Conservation (phyloP, 2,888 invertebrate species). For the Aphrophora alni region DNA sequence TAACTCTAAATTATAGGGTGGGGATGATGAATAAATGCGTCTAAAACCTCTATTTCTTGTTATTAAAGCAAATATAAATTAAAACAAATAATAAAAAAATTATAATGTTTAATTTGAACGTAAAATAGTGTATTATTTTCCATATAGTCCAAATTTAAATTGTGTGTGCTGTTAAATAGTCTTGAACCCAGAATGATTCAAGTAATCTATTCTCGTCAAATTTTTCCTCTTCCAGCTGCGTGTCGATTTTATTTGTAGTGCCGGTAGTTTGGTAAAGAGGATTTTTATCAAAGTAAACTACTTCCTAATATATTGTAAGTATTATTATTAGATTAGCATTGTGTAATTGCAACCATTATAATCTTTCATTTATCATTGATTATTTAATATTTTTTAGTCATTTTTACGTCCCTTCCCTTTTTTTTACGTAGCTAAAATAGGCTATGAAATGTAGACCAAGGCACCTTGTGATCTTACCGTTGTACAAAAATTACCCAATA, state of each 20-base stretch:
- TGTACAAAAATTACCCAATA: neutral
- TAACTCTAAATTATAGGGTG: neutral
- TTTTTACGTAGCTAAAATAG: neutral
- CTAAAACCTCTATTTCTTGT: neutral
- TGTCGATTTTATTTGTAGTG: slow-evolving; percentile 32
- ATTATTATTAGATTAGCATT: neutral
- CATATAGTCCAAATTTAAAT: neutral
- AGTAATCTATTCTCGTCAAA: neutral
- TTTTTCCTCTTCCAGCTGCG: slow-evolving; percentile 23
- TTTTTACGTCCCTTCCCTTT: too few species aligned
- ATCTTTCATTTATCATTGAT: neutral
- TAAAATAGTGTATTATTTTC: neutral
- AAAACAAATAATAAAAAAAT: neutral
- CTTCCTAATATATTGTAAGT: neutral
- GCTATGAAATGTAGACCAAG: neutral
- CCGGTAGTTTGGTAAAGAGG: slow-evolving; percentile 13
- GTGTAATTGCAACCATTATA: neutral
- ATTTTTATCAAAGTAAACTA: neutral
- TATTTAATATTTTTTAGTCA: too few species aligned
- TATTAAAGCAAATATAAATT: neutral
- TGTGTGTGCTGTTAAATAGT: neutral
- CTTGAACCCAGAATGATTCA: neutral
- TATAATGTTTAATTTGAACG: neutral
- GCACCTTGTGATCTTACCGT: neutral
- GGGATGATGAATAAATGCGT: neutral